These are phyloP conservation scores for Thymallus thymallus DNA, from an alignment of 2,113 vertebrate genomes.

Conservation along the genomic window DNA sequence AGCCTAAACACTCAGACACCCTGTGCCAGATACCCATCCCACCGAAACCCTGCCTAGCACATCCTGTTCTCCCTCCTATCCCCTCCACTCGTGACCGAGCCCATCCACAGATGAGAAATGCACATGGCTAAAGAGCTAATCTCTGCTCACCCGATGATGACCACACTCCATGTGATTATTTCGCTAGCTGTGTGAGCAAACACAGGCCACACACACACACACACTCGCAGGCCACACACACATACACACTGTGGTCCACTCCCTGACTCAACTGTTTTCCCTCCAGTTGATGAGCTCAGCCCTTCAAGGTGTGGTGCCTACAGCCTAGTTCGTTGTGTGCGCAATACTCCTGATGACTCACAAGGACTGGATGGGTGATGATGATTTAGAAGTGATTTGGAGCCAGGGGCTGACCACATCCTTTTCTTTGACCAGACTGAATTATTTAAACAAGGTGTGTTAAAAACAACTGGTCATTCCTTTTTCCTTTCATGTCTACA, in stretches of 20 bases:
- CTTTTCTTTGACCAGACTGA: slow-evolving; percentile 4
- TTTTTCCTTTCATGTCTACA: neutral
- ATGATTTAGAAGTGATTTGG: slow-evolving; percentile 1
- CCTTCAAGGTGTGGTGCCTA: too few relatives aligned
- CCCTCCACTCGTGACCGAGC: neutral
- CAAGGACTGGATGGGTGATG: neutral
- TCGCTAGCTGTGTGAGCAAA: neutral
- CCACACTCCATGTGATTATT: neutral
- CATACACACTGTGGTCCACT: neutral
- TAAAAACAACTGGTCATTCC: slow-evolving; percentile 8
- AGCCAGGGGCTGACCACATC: neutral
- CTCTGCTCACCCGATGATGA: neutral
- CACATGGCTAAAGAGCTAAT: neutral
- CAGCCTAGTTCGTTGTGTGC: neutral
- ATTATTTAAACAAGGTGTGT: slow-evolving; percentile 2
- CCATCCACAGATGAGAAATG: neutral
- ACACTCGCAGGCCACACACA: neutral
- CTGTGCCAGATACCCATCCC: neutral
- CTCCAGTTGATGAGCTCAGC: neutral
- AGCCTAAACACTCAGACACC: slow-evolving; percentile 17
- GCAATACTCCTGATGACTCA: neutral
- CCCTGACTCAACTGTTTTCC: neutral
- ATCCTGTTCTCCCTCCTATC: neutral
- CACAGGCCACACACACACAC: slow-evolving; percentile 1
- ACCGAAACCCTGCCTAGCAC: neutral